Evolutionary conservation across 2,888 invertebrate genomes (phyloP).

Genomic region (Leucophenga maculata): DNA sequence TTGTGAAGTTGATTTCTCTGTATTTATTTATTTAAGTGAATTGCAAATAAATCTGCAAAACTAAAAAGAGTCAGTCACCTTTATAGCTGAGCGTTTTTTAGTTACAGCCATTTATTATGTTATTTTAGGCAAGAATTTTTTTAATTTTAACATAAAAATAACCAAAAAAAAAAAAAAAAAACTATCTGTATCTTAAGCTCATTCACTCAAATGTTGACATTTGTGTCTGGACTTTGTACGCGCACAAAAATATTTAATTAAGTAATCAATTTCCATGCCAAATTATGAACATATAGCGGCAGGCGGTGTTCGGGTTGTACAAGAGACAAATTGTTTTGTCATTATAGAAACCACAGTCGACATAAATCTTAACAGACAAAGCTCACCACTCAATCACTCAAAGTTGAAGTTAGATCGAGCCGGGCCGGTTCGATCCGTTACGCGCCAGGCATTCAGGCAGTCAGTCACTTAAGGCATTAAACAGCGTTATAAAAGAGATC

Average conservation of each 20-base stretch:
- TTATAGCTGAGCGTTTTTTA: too few relatives aligned
- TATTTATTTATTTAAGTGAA: too few relatives aligned
- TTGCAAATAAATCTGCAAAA: too few relatives aligned
- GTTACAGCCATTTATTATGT: too few relatives aligned
- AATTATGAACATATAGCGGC: too few relatives aligned
- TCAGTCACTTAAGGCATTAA: constrained; percentile 8
- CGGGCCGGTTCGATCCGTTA: background rate
- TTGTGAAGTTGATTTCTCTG: constrained; percentile 4
- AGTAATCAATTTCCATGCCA: background rate
- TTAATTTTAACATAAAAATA: background rate
- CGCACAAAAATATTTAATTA: background rate
- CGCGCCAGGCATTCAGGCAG: constrained; percentile 6
- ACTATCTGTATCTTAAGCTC: background rate
- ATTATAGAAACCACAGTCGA: background rate
- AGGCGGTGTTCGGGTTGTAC: background rate
- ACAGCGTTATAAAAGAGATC: constrained; percentile 8
- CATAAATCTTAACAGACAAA: constrained; percentile 15
- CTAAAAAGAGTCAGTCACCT: too few relatives aligned
- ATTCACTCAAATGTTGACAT: background rate
- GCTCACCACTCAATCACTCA: constrained; percentile 8
- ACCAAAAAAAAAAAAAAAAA: background rate
- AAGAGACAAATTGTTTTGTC: constrained; percentile 19
- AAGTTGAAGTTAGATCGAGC: background rate
- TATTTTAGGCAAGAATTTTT: too few relatives aligned
- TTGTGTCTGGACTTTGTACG: background rate